Base-by-base conservation (phyloP, 2,888 invertebrate genomes). In the Troilus luridus region DNA sequence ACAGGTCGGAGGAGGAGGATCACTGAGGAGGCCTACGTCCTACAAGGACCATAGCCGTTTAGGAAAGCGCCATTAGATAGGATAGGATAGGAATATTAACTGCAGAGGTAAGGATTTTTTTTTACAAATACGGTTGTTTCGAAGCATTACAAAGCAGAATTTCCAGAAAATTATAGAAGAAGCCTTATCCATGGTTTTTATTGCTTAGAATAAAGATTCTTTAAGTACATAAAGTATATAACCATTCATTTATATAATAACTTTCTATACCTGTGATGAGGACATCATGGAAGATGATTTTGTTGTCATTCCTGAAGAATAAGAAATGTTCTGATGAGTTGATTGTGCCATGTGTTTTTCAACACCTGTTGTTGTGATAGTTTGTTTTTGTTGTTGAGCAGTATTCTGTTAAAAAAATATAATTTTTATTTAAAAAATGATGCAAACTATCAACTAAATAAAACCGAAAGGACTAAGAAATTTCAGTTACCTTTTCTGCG, bases 321-420 rank as follows among this genome's bases (percentile, higher is more conserved):
- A 96, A 41, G 96, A 97, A 94, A 97, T 96, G 94, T 97, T 97
- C 12, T 97, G 97, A 93, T 97, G 95, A 24, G 58, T 58, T 81
- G 96, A 96, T 17, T 96, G 95, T n/a, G 97, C 96, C 92, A 97
- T 96, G 93, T 97, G 97, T 93, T 97, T 97, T 93, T 96, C 96
- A 93, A 97, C 96, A 58, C 97, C 97, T 92, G 96, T 96, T 8
- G 97, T 97, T 8, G 97, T 97, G 93, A 97, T 96, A 5, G 97
- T 97, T 94, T 97, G 97, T 85, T 97, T 95, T 93, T 97, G 97
- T 93, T 98, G 97, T 92, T 97, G 96, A 90, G 96, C 96, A 77
- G 95, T 95, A 93, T 94, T 95, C 95, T 95, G 93, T 8, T 93
- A 93, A 89, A 88, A 24, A 89, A 56, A 8, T 1, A 64, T 62